Evolutionary conservation across 2,888 invertebrate species (phyloP), one percentile per base, ranked within the genome.

Genomic region (Margaritifera margaritifera): DNA sequence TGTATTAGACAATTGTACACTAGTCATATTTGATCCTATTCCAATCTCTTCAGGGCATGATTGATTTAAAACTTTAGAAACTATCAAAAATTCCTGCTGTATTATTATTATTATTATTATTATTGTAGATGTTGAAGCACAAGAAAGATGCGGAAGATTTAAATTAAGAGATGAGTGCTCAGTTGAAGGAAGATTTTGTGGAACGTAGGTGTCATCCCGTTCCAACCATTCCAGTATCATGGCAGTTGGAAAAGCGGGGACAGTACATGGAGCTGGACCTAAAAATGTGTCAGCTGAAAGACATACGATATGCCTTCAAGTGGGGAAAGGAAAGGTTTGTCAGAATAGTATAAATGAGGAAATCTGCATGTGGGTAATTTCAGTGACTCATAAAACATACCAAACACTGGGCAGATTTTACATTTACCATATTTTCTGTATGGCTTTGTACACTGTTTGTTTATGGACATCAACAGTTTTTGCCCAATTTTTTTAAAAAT

Each of bases 211-310:
- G 69, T 25, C 77, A 82, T 25, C 66, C 76, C 8, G 68, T 80
- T 19, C 65, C 73, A 11, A 56, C 71, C n/a, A 68, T 82, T 6
- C 80, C 81, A 2, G 69, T 74, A 18, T 72, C 70, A 52, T 86
- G 86, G 86, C 76, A 72, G 50, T 73, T 85, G 53, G 82, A 82
- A 6, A 50, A 68, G 1, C 64, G 63, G 54, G 82, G 82, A 52
- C 73, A 81, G 27, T 80, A 74, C 64, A 87, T 80, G 72, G 79
- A 84, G 60, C 77, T 87, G 6, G 85, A 87, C 64, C 72, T 87
- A n/a, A 85, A 85, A 69, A 87, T 87, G 87, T 85, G 86, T 68
- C 85, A 86, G 66, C 69, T 87, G 18, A 79, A 78, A 66, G 58
- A 77, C 20, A 68, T 87, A 11, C 72, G 68, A 11, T 87, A 80